These are phyloP conservation scores for Malurus melanocephalus DNA, from an alignment of 2,113 vertebrate genomes.

Conservation along the genomic window DNA sequence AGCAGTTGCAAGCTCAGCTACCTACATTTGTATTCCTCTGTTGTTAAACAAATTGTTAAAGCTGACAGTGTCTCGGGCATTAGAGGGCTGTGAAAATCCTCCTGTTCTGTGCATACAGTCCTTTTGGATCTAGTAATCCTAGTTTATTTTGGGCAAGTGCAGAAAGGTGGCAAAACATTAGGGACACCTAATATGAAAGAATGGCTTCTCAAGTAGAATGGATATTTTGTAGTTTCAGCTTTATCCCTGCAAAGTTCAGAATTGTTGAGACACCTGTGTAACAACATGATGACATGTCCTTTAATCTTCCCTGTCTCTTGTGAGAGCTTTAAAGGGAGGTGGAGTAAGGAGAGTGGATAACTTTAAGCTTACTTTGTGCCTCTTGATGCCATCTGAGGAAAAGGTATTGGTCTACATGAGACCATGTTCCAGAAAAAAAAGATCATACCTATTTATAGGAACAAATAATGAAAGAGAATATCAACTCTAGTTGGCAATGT, in stretches of 20 bases:
- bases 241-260: not conserved
- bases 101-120: not conserved
- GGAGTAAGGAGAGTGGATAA: not conserved
- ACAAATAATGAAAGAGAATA: constrained; percentile 36
- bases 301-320: not conserved
- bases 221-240: not conserved
- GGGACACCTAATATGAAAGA: not conserved
- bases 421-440: constrained; percentile 32
- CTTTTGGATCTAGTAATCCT: not conserved
- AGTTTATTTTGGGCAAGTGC: not conserved
- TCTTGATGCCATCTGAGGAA: constrained; percentile 38
- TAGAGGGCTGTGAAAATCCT: not conserved
- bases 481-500: not conserved
- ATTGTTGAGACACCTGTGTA: not conserved
- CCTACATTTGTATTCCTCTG: not conserved
- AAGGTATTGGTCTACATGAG: constrained; percentile 5
- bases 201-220: not conserved
- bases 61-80: not conserved
- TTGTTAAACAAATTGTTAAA: not conserved
- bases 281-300: not conserved
- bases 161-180: not conserved
- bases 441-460: constrained; percentile 51
- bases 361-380: not conserved
- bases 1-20: not conserved
- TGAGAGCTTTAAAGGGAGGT: not conserved